Conservation (phyloP, 1,140 invertebrate species). For the Lethrus apterus region DNA sequence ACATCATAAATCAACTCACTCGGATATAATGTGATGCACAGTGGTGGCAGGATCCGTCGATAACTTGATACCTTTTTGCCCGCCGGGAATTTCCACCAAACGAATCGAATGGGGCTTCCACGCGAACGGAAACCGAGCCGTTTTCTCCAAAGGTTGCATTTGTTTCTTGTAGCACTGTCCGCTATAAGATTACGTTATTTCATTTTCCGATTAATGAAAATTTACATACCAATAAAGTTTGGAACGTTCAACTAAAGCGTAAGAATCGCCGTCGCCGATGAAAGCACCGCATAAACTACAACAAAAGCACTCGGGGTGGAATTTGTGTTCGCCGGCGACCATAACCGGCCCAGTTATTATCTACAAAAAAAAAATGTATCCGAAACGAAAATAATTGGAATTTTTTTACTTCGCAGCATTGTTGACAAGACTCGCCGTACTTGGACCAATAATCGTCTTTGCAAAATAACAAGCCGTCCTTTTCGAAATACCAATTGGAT, state of each 20-base stretch:
- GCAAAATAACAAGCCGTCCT: conserved; percentile 81
- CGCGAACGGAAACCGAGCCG: conserved; percentile 47
- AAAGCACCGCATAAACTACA: conserved; percentile 73
- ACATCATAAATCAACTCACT: neutral
- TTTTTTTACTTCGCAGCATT: conserved; percentile 62
- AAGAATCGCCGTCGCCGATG: conserved; percentile 87
- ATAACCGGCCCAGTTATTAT: conserved; percentile 88
- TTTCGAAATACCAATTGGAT: conserved; percentile 91
- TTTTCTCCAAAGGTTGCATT: conserved; percentile 49
- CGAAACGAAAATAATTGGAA: conserved; percentile 2
- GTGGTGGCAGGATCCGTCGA: conserved; percentile 43
- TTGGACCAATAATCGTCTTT: conserved; percentile 81
- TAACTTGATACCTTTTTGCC: conserved; percentile 51
- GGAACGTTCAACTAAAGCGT: conserved; percentile 80
- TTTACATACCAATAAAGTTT: conserved; percentile 72
- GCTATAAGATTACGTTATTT: conserved; percentile 38
- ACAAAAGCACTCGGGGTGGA: conserved; percentile 92
- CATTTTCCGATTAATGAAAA: neutral
- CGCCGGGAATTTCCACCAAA: conserved; percentile 65
- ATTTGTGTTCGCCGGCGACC: conserved; percentile 89
- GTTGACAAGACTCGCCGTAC: conserved; percentile 83
- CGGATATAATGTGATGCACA: conserved; percentile 10
- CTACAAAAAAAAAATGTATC: conserved; percentile 34
- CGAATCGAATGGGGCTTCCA: conserved; percentile 69
- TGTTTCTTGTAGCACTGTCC: conserved; percentile 58